Evolutionary conservation across 2,113 vertebrate species (phyloP), one percentile per base, ranked within the genome.

Genomic region (Forbesichthys papilliferus): DNA sequence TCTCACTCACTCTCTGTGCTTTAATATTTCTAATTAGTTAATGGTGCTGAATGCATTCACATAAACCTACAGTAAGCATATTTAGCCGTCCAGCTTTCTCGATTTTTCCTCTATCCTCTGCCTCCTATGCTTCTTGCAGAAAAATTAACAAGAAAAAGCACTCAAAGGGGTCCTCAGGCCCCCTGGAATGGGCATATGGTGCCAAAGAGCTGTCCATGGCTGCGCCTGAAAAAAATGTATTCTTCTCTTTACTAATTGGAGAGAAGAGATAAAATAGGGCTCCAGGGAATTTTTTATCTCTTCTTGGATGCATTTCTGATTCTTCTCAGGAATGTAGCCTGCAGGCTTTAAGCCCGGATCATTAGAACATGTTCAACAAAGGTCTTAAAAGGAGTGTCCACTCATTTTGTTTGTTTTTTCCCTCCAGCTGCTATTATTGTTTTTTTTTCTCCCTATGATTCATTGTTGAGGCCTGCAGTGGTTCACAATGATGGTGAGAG

Each of bases 11-110:
- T 79, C 85, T 87, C 78, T 88, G 86, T 84, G 74, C 73, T 92
- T 90, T 90, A 91, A 92, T 93, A 92, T 92, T 91, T 92, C 89
- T 92, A 91, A 92, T 93, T 92, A 91, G 89, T 90, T 92, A 93
- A 93, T 92, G 90, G 90, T 87, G 75, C 78, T 74, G 77, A 88
- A 92, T 89, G 81, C 84, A 65, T 89, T 89, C 84, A 86, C 88
- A 87, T 89, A 91, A 87, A 71, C 76, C 86, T 77, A 85, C 77
- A 61, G 88, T 91, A 90, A 90, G 92, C 90, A 86, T 83, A 90
- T 89, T 66, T 75, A 74, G 79, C 77, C 78, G 59, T 52, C 78
- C 46, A 53, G 81, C 79, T 61, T 71, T 69, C 65, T 84, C 51
- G 58, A 9, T 60, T 55, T 52, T 64, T 67, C 76, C 75, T 73